Percentiles rank a stretch among this genome's conserved stretches.
These are phyloP conservation scores for Oophaga sylvatica DNA, from an alignment of 2,797 vertebrate species.

Conservation along the genomic window DNA sequence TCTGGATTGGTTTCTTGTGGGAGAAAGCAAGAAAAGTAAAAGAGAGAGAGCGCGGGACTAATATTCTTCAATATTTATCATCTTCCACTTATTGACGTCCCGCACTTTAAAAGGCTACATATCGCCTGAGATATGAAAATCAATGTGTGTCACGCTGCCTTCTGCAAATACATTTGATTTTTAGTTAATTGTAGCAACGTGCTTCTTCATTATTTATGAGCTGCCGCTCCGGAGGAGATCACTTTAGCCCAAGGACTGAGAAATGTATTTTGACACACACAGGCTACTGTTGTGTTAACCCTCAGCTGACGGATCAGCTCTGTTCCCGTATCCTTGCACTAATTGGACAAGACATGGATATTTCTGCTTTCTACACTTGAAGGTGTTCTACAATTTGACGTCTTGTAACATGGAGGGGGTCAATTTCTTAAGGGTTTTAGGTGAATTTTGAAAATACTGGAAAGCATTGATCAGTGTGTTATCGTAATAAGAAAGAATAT, in stretches of 20 bases:
- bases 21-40: conserved; percentile 59
- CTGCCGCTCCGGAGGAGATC: conserved; percentile 59
- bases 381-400: no score
- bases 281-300: conserved; percentile 9
- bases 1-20: background rate
- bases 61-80: conserved; percentile 67
- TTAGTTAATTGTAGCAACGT: conserved; percentile 70
- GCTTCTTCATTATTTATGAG: conserved; percentile 72
- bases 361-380: background rate
- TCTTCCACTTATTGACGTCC: conserved; percentile 65
- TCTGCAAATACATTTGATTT: conserved; percentile 75
- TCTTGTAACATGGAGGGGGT: no score
- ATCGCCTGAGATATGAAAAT: conserved; percentile 70
- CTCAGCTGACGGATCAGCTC: background rate
- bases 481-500: no score
- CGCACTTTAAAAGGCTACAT: conserved; percentile 67
- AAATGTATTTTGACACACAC: conserved; percentile 32
- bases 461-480: no score
- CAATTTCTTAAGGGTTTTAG: no score
- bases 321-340: no score
- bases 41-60: background rate
- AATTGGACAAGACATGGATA: background rate
- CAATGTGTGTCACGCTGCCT: conserved; percentile 67
- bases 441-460: no score
- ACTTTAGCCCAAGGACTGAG: conserved; percentile 22